Base-by-base conservation (phyloP, 2,888 invertebrate species). In the Cordylochernes scorpioides region DNA sequence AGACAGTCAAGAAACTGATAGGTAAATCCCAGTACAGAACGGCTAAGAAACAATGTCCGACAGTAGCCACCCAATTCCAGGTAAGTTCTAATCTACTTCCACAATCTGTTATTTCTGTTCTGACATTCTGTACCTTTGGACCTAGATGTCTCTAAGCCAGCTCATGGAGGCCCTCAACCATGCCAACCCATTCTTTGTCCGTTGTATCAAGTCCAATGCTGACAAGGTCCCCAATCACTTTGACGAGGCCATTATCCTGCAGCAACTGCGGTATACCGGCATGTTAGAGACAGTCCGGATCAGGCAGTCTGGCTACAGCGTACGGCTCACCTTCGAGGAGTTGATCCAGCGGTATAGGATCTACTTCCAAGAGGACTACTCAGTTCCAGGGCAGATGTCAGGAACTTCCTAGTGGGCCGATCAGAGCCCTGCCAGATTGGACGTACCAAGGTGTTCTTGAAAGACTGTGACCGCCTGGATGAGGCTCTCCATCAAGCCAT, bases 231-330 rank as follows among this genome's bases (percentile, higher is more conserved):
- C 88, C 0, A 82, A 82, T 50, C 68, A 70, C 41, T 88, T 88
- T 54, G 82, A 86, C 52, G 78, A 86, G 45, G 77, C 78, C 38
- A 77, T 84, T 1, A 84, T 88, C 6, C 71, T 84, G 46, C 61
- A 84, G 28, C 73, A 78, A 50, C 59, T 91, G 33, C 62, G 86
- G 7, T 91, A 91, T 54, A 88, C 88, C 0, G 91, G 91, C 36
- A 91, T 88, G 88, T 50, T 91, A 45, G 88, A 88, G 50, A 91
- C 88, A 0, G 88, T 88, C 9, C 61, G 84, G 43, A 88, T 91
- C 39, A 60, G 88, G 28, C 78, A 84, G 49, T 84, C 86, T 2
- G 88, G 88, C 2, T 91, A 86, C 58, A 84, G 84, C 53, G 84
- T 88, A 36, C 63, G 88, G 18, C 63, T 88, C 18, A 72, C 77